phyloP scores from a whole-genome alignment of 2,113 vertebrate species.

The Corythoichthys haematopterus region DNA sequence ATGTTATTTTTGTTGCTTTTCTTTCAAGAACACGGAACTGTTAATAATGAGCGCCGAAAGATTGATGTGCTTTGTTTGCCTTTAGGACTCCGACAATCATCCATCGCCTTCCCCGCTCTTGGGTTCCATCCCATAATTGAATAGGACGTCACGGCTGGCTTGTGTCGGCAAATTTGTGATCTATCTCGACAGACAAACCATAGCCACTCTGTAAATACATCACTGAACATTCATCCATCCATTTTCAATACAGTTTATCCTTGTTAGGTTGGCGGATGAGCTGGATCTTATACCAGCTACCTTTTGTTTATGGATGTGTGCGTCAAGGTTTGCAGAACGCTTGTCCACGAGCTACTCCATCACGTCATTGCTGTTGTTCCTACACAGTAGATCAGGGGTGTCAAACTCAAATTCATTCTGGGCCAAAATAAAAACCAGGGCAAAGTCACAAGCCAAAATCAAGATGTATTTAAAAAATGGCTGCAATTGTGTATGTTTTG shows the following conservation, averaged over 20 bases:
- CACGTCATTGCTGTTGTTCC: too few relatives aligned
- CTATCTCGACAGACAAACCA: conserved; percentile 36
- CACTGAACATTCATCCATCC: neutral
- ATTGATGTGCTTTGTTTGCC: conserved; percentile 34
- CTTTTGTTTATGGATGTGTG: neutral
- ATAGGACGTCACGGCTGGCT: conserved; percentile 53
- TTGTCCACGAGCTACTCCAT: too few relatives aligned
- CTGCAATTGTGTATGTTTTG: too few relatives aligned
- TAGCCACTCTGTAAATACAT: conserved; percentile 23
- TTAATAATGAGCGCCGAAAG: conserved; percentile 58
- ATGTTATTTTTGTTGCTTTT: conserved; percentile 20
- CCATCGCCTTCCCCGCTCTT: conserved; percentile 49
- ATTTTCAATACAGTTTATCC: neutral
- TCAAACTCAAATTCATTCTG: too few relatives aligned
- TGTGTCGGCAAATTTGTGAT: conserved; percentile 52
- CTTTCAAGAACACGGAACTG: conserved; percentile 15
- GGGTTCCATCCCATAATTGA: conserved; percentile 54
- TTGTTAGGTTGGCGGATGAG: neutral
- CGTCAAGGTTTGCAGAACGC: too few relatives aligned
- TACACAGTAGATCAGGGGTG: too few relatives aligned
- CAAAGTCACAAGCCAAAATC: too few relatives aligned
- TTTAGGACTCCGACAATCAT: conserved; percentile 48
- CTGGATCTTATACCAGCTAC: neutral
- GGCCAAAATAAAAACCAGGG: too few relatives aligned
- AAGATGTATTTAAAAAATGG: too few relatives aligned